Base-by-base conservation (phyloP, 35 echinoderm and acorn worm species). In the Amphiura filiformis region DNA sequence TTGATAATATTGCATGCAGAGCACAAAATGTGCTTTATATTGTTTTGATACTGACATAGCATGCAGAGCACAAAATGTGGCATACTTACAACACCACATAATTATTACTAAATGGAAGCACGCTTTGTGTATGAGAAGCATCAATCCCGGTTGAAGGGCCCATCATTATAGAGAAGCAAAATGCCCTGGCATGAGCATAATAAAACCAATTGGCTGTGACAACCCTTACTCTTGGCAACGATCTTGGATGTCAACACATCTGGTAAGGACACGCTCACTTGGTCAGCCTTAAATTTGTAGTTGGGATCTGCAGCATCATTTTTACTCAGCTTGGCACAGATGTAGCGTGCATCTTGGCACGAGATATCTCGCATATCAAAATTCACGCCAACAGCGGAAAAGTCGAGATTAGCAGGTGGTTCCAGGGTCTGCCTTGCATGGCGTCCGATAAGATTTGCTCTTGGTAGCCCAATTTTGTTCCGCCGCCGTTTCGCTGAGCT, bases 221-320 rank as follows among this genome's bases (percentile, higher is more conserved):
- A 61, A 39, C 30, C 77, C 86, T 93, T 79, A 96, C 94, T n/a
- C 94, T 89, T 92, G 88, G 75, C 94, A 96, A 39, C 91, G 81
- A 82, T 96, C 94, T 57, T 76, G 76, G 42, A 92, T 91, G 65
- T 91, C 90, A 31, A 89, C 36, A 65, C 94, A 96, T 39, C 82
- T 79, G 76, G 87, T 87, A 39, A 91, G 87, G 30, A 87, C 90
- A 32, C 86, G 82, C 39, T 96, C 86, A 26, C 83, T 81, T 81
- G 94, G 31, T 81, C 52, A 0, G 94, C 91, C 30, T 89, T 89
- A 80, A 96, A 96, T 1, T 81, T 87, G 77, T 92, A 96, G 78
- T 92, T 82, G 20, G 89, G 86, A 56, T 83, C 85, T 20, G 94
- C 82, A 9, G 28, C 41, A 38, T 76, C 77, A 75, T 96, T 96